These are phyloP conservation scores for Gibbula magus DNA, from an alignment of 2,888 invertebrate species.

Conservation along the genomic window DNA sequence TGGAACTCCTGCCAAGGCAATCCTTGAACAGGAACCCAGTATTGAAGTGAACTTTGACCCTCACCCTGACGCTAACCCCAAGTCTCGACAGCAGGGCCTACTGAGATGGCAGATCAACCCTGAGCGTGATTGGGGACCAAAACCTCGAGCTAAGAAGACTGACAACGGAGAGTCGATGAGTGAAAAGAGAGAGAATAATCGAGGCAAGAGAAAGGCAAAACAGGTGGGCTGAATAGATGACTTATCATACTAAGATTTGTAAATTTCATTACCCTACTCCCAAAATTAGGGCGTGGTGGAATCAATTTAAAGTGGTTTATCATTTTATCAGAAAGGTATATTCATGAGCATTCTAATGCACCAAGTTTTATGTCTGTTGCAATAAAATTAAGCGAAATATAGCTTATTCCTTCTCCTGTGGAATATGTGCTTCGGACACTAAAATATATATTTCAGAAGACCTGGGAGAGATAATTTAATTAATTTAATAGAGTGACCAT, in stretches of 20 bases:
- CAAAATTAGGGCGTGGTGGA: too few relatives aligned
- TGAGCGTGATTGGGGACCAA: constrained; percentile 92
- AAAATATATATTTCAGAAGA: too few relatives aligned
- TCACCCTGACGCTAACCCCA: constrained; percentile 86
- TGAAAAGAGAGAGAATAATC: constrained; percentile 36
- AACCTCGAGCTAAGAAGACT: constrained; percentile 80
- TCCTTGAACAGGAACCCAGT: constrained; percentile 65
- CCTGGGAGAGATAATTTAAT: too few relatives aligned
- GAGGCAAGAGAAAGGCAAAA: constrained; percentile 36
- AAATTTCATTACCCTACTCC: too few relatives aligned
- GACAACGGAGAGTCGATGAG: constrained; percentile 37
- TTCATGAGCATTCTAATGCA: too few relatives aligned
- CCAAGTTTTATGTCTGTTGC: too few relatives aligned
- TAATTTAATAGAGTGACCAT: too few relatives aligned
- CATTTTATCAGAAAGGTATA: too few relatives aligned
- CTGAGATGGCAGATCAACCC: constrained; percentile 89
- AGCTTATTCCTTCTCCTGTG: too few relatives aligned
- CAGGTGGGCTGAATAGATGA: neutral
- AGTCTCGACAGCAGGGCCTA: constrained; percentile 83
- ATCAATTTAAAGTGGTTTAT: neutral
- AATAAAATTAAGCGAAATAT: too few relatives aligned
- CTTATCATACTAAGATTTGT: neutral
- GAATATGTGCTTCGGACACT: too few relatives aligned
- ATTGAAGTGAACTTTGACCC: constrained; percentile 62
- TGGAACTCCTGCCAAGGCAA: constrained; percentile 62